Evolutionary conservation across 2,113 vertebrate species (phyloP).

Genomic region (Pipra filicauda): DNA sequence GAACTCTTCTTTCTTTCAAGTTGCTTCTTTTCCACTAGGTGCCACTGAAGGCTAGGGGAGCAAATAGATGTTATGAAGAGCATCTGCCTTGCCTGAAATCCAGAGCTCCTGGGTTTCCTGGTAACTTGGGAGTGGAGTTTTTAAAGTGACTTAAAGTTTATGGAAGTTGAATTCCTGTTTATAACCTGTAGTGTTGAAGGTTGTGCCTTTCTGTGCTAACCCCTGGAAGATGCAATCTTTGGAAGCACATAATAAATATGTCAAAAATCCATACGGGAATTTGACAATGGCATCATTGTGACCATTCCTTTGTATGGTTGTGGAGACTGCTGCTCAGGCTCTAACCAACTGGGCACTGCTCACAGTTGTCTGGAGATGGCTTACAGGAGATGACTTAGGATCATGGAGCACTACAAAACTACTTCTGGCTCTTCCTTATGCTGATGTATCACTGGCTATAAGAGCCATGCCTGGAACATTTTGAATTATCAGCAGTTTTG

Average conservation of each 20-base stretch:
- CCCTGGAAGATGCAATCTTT: neutral
- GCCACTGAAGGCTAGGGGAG: conserved; percentile 63
- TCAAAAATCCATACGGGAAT: neutral
- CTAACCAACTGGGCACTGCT: neutral
- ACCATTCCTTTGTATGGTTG: neutral
- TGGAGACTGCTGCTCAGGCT: neutral
- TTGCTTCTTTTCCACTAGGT: conserved; percentile 58
- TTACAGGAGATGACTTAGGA: neutral
- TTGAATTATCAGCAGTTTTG: neutral
- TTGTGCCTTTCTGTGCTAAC: neutral
- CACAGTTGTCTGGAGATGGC: neutral
- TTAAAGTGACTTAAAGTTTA: neutral
- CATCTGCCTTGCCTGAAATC: neutral
- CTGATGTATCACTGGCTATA: neutral
- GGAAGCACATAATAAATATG: neutral
- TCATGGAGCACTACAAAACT: neutral
- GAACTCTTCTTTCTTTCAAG: neutral
- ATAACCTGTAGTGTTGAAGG: neutral
- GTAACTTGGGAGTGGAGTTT: neutral
- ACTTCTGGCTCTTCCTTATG: neutral
- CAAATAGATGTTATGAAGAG: neutral
- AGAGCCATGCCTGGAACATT: neutral
- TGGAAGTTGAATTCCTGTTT: neutral
- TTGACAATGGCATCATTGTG: neutral
- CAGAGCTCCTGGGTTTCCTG: neutral